Conservation (phyloP, 2,113 vertebrate genomes). For the Gallinago paraguaiae region DNA sequence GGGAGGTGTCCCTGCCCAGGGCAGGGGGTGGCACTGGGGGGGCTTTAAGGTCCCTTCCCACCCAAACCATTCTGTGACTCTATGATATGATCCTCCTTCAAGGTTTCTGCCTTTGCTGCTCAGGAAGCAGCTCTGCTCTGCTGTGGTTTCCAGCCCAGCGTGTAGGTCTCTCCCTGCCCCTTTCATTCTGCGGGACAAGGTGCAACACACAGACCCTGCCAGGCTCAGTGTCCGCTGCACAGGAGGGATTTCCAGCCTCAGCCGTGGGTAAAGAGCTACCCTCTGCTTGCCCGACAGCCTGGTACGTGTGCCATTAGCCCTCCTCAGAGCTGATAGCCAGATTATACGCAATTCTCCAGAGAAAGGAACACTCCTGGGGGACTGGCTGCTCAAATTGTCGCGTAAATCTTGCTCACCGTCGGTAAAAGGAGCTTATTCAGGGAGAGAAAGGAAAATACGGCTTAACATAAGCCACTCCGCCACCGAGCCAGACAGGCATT, state of each 20-base stretch:
- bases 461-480: not conserved
- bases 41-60: too few species aligned
- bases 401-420: not conserved
- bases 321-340: not conserved
- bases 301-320: not conserved
- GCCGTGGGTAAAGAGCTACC: not conserved
- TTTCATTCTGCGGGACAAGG: fast-evolving
- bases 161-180: not conserved
- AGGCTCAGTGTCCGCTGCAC: fast-evolving
- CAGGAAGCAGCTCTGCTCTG: too few species aligned
- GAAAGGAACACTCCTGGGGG: not conserved
- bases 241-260: not conserved
- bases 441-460: not conserved
- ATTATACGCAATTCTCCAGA: not conserved
- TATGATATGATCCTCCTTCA: too few species aligned
- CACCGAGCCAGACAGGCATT: not conserved
- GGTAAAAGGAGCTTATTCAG: not conserved
- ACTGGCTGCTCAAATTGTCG: constrained; percentile 5
- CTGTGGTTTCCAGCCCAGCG: too few species aligned
- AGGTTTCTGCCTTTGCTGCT: too few species aligned
- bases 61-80: too few species aligned
- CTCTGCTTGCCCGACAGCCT: fast-evolving
- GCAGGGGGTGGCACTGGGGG: too few species aligned
- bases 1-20: too few species aligned
- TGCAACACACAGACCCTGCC: not conserved